These are phyloP conservation scores for Loripinus fragilis DNA, from an alignment of 2,888 invertebrate genomes.

Conservation along the genomic window DNA sequence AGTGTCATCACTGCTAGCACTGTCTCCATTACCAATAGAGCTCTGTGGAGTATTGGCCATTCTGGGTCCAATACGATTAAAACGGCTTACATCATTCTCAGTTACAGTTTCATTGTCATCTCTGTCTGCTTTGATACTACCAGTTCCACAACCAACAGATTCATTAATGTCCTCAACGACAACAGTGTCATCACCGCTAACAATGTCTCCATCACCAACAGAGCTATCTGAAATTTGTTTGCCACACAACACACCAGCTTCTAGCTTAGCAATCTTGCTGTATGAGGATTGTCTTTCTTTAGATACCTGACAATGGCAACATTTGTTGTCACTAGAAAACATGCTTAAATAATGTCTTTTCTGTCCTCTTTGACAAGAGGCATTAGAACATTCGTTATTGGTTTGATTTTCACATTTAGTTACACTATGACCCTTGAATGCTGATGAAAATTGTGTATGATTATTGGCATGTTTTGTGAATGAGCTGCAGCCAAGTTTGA, in stretches of 20 bases:
- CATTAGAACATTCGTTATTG: neutral
- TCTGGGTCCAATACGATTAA: no score
- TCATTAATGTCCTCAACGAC: neutral
- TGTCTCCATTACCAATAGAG: neutral
- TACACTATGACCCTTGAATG: conserved; percentile 21
- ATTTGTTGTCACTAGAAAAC: neutral
- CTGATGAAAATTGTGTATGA: conserved; percentile 8
- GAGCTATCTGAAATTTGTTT: neutral
- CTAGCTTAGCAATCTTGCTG: neutral
- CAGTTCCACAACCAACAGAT: no score
- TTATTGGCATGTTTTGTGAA: neutral
- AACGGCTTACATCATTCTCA: neutral
- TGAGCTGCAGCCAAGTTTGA: neutral
- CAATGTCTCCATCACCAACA: neutral
- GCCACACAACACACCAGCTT: neutral
- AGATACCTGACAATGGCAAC: neutral
- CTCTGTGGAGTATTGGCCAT: no score
- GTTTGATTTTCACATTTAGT: neutral
- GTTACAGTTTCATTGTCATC: no score
- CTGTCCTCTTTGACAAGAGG: neutral
- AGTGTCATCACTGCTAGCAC: neutral
- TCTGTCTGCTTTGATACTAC: no score
- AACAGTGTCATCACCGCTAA: neutral
- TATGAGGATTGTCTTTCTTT: neutral
- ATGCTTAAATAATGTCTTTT: neutral